phyloP scores from a whole-genome alignment of 2,888 invertebrate species.

The Alloscopus bannaensis region DNA sequence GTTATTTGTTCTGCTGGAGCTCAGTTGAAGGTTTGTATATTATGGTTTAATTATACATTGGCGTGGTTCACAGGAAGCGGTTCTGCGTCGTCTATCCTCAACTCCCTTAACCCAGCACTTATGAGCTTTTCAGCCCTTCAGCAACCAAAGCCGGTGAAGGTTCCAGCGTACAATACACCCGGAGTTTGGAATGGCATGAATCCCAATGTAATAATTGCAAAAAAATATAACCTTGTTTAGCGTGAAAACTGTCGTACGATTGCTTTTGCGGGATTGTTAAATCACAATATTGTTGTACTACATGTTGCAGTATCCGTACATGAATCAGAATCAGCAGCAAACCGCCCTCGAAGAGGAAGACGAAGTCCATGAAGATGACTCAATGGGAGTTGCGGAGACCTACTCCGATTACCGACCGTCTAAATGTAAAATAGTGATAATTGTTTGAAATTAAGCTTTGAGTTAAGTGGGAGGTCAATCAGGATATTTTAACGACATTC shows the following conservation, averaged over 20 bases:
- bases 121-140: conserved; percentile 37
- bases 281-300: too few relatives aligned
- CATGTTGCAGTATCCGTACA: conserved; percentile 31
- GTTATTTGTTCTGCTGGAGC: too few relatives aligned
- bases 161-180: conserved; percentile 27
- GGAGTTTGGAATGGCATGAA: conserved; percentile 47
- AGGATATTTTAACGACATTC: too few relatives aligned
- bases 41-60: too few relatives aligned
- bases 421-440: conserved; percentile 84
- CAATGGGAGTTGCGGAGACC: conserved; percentile 98
- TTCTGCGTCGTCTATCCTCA: conserved; percentile 14
- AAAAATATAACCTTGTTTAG: too few relatives aligned
- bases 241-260: too few relatives aligned
- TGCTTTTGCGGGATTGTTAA: too few relatives aligned
- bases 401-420: conserved; percentile 99
- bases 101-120: conserved; percentile 28
- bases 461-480: too few relatives aligned
- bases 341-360: conserved; percentile 77
- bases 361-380: conserved; percentile 94
- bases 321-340: conserved; percentile 31
- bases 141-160: conserved; percentile 30
- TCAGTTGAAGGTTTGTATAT: too few relatives aligned
- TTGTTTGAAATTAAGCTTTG: background rate
- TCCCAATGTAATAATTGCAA: conserved; percentile 23
- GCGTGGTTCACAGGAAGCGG: conserved; percentile 28